Base-by-base conservation (phyloP, 1,140 invertebrate genomes). In the Calycopis cecrops region DNA sequence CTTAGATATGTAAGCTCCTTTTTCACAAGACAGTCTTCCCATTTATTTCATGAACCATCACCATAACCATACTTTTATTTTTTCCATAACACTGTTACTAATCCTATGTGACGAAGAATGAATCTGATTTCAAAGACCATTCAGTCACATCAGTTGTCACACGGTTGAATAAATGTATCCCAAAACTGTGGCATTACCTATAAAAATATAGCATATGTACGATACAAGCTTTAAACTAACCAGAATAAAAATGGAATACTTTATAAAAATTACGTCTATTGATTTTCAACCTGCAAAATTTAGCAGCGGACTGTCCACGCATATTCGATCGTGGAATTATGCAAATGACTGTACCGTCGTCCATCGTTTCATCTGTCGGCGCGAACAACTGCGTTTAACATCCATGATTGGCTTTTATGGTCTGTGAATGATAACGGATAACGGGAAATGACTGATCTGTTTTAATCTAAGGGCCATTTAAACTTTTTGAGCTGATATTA, bases 291-390 rank as follows among this genome's bases (percentile, higher is more conserved):
- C 17, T 44, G 9, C 1, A 44, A 44, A 44, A 44, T 12, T 28
- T 28, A 28, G 2, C 6, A 3, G 21, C 21, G 21, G 21, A 28
- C 21, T 40, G 40, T 16, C 40, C 40, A 17, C 14, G 40, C 40
- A 44, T 44, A 18, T 16, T 16, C 40, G 17, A 44, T 44, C 14
- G 40, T 8, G 40, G 40, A 44, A 44, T 44, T 44, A 44, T 44
- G 14, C 40, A 44, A 44, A 44, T 44, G 14, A 44, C 6, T 44
- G 14, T 16, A 16, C 7, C 40, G 21, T 28, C 21, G 21, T 28
- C 21, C 21, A 28, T 28, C 21, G 21, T 6, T 28, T 28, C 21
- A 28, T 28, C 21, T 28, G 21, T 28, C 14, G 9, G 12, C 38
- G 12, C 40, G 12, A 9, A 44, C 17, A 14, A 16, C 40, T 44